phyloP scores from a whole-genome alignment of 2,113 vertebrate species.

The Lucifuga dentata region DNA sequence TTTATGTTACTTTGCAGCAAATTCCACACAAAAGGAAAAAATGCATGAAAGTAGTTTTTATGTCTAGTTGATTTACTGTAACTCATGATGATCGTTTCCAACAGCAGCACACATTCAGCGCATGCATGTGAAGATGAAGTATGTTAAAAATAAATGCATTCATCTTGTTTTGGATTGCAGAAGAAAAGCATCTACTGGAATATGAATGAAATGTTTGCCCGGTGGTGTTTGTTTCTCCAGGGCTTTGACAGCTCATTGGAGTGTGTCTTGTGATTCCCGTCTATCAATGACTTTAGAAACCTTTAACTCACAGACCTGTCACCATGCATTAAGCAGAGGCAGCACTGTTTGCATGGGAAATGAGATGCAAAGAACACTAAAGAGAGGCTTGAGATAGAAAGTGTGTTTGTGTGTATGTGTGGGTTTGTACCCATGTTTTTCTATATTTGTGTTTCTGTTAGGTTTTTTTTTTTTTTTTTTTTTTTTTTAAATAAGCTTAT shows the following conservation, averaged over 20 bases:
- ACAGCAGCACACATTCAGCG: neutral
- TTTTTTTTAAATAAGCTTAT: too few species aligned
- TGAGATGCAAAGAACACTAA: conserved; percentile 10
- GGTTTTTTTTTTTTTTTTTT: too few species aligned
- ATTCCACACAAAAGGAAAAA: neutral
- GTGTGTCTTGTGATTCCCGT: conserved; percentile 2
- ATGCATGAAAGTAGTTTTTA: neutral
- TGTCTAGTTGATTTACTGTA: conserved; percentile 22
- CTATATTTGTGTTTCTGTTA: too few species aligned
- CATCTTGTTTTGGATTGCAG: neutral
- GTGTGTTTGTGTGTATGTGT: too few species aligned
- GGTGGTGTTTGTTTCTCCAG: conserved; percentile 17
- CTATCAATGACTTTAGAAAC: conserved; percentile 2
- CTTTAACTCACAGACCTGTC: conserved; percentile 6
- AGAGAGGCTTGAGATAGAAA: conserved; percentile 2
- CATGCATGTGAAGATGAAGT: neutral
- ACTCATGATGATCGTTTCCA: neutral
- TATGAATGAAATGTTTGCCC: neutral
- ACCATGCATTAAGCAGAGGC: conserved; percentile 31
- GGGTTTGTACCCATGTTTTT: too few species aligned
- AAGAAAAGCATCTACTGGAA: conserved; percentile 1
- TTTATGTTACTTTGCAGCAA: too few species aligned
- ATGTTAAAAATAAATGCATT: conserved; percentile 5
- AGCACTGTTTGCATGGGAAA: conserved; percentile 5
- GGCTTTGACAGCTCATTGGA: conserved; percentile 5